phyloP scores from a whole-genome alignment of 2,113 vertebrate species.

The Peromyscus leucopus region DNA sequence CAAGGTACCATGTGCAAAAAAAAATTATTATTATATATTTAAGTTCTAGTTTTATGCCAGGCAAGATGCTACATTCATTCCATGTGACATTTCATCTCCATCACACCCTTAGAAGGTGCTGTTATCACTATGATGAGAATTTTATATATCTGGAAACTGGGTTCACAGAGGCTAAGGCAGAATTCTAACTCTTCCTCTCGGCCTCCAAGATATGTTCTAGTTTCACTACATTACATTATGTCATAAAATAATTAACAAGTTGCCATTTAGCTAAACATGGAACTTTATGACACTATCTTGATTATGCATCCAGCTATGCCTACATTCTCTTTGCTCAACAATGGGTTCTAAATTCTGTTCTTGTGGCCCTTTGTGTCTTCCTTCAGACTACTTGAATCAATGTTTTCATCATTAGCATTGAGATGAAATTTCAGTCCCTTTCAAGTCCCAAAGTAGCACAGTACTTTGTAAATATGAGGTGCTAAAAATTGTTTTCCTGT shows the following conservation, averaged over 20 bases:
- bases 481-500: neutral
- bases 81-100: neutral
- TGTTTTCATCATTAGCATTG: neutral
- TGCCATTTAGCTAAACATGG: neutral
- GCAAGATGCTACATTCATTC: neutral
- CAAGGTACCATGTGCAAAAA: neutral
- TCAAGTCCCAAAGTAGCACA: constrained; percentile 2
- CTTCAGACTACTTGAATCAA: neutral
- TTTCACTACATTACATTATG: neutral
- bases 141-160: neutral
- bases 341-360: neutral
- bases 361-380: neutral
- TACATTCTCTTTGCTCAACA: neutral
- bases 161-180: neutral
- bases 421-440: neutral
- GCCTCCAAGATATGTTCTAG: neutral
- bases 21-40: neutral
- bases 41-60: neutral
- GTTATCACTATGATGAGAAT: neutral
- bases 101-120: neutral
- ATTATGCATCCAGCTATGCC: neutral
- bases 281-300: neutral
- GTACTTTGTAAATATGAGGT: neutral
- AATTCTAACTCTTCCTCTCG: constrained; percentile 5
- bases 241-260: constrained; percentile 33